A percentile compares a stretch with the other conserved stretches of the same genome.
These are phyloP conservation scores for Lithophane socia DNA, from an alignment of 2,888 invertebrate species.

Conservation along the genomic window DNA sequence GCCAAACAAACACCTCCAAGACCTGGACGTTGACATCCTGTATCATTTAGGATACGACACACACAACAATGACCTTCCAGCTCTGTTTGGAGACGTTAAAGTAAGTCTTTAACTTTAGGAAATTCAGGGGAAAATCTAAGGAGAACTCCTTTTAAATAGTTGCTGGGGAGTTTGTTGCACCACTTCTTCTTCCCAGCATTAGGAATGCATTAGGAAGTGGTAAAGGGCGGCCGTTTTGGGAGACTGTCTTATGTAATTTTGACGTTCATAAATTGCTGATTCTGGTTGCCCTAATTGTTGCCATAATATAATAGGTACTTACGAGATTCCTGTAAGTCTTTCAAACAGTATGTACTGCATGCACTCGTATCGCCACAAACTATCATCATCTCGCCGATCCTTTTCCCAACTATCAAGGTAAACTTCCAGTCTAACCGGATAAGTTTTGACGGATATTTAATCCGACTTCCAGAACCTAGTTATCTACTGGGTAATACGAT, in stretches of 20 bases:
- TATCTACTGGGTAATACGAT: not conserved
- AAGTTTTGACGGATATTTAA: not conserved
- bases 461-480: no score
- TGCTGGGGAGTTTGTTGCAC: no score
- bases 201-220: no score
- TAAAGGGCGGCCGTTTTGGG: no score
- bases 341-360: not conserved
- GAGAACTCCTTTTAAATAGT: not conserved
- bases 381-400: no score
- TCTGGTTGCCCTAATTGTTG: no score
- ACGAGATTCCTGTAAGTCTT: not conserved
- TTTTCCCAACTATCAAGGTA: not conserved
- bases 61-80: constrained; percentile 87
- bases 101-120: constrained; percentile 72
- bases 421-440: not conserved
- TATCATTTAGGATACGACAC: constrained; percentile 91
- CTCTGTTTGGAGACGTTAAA: constrained; percentile 92
- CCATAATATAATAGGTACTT: not conserved
- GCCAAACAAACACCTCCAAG: constrained; percentile 85
- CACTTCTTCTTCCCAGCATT: no score
- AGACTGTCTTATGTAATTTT: no score
- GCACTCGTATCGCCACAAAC: not conserved
- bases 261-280: no score
- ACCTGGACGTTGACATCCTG: constrained; percentile 85
- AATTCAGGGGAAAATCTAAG: not conserved